Evolutionary conservation across 1,140 invertebrate species (phyloP).

Genomic region (Agrypnia vestita): DNA sequence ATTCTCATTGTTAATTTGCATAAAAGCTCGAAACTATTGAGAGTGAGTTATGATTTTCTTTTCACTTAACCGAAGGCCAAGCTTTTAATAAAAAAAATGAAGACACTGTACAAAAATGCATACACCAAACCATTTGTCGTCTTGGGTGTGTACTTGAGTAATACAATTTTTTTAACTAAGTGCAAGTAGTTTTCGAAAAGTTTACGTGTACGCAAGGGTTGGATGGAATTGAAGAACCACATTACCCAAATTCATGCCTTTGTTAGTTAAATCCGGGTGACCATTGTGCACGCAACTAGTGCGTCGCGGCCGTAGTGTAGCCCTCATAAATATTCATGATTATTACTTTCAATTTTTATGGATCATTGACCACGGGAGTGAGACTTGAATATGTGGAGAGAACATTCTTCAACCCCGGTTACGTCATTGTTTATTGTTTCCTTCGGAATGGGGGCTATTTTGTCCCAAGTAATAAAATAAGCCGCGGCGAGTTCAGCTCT

Average conservation of each 20-base stretch:
- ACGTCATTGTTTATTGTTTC: background rate
- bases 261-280: slow-evolving; percentile 56
- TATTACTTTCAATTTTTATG: slow-evolving; percentile 60
- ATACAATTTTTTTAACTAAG: too few relatives aligned
- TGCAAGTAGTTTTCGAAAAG: too few relatives aligned
- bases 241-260: slow-evolving; percentile 33
- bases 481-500: too few relatives aligned
- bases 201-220: too few relatives aligned
- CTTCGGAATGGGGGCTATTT: background rate
- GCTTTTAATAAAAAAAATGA: too few relatives aligned
- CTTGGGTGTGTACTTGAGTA: too few relatives aligned
- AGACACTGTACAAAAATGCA: too few relatives aligned
- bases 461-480: background rate
- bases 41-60: too few relatives aligned
- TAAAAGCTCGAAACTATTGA: too few relatives aligned
- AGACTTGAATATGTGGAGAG: background rate
- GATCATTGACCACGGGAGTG: slow-evolving; percentile 50
- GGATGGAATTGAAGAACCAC: slow-evolving; percentile 6
- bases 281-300: slow-evolving; percentile 56
- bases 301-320: slow-evolving; percentile 28
- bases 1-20: too few relatives aligned
- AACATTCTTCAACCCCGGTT: background rate
- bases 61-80: too few relatives aligned
- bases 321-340: slow-evolving; percentile 60
- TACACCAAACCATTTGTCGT: too few relatives aligned